Base-by-base conservation (phyloP, 2,888 invertebrate species). In the Aromia moschata region DNA sequence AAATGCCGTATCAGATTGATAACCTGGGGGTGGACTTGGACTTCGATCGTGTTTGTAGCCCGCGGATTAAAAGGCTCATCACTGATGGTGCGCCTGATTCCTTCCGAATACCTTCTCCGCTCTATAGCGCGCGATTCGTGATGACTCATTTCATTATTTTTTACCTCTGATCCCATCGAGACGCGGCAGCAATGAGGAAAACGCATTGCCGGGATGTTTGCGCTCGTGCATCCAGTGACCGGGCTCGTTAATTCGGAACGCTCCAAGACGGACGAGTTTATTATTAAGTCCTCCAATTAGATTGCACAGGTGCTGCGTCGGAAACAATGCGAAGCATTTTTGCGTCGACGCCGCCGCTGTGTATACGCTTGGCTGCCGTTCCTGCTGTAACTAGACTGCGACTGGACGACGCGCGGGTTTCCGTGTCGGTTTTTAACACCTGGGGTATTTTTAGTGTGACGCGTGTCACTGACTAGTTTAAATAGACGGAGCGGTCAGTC, bases 111-210 rank as follows among this genome's bases (percentile, higher is more conserved):
- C n/a, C n/a, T n/a, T n/a, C n/a, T n/a, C n/a, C n/a, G n/a, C n/a
- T n/a, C n/a, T n/a, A n/a, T n/a, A n/a, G n/a, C n/a, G n/a, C n/a
- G n/a, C n/a, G n/a, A n/a, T n/a, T n/a, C n/a, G n/a, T n/a, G n/a
- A n/a, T n/a, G n/a, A n/a, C n/a, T n/a, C n/a, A n/a, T n/a, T n/a
- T n/a, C n/a, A n/a, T n/a, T n/a, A n/a, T n/a, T n/a, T n/a, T n/a
- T n/a, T n/a, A n/a, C n/a, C n/a, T n/a, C n/a, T n/a, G n/a, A n/a
- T n/a, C n/a, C n/a, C n/a, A n/a, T n/a, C 31, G 30, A 41, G 16
- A 41, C 16, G 17, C 17, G 52, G 17, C 12, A 37, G 41, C 52
- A 52, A 52, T 52, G 52, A 52, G 52, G 52, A 52, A 52, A 52
- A 11, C 40, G 16, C 51, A 30, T 30, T 31, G 31, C 12, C 11